Evolutionary conservation across 2,888 invertebrate genomes (phyloP).

Genomic region (Ceramica pisi): DNA sequence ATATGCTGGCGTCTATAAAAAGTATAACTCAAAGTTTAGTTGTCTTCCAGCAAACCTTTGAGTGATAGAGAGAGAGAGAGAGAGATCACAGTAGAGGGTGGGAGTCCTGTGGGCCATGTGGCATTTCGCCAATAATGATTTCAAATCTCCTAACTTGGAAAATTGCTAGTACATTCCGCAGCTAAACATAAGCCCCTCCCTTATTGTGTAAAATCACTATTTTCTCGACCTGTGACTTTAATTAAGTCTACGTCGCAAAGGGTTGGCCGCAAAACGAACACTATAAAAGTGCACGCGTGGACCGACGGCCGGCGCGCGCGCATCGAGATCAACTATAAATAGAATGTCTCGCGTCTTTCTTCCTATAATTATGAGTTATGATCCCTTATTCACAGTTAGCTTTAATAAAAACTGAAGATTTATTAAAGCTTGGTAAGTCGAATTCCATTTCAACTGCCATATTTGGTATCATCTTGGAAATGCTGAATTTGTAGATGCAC

Average conservation of each 20-base stretch:
- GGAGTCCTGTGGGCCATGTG: too few species aligned
- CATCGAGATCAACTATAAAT: constrained; percentile 51
- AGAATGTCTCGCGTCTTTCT: constrained; percentile 50
- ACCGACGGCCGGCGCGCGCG: constrained; percentile 26
- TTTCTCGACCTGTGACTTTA: constrained; percentile 24
- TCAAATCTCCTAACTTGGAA: too few species aligned
- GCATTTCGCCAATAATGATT: too few species aligned
- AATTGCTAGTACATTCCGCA: too few species aligned
- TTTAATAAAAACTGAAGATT: constrained; percentile 17
- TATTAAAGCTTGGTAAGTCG: background rate
- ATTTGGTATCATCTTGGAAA: background rate
- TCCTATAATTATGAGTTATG: constrained; percentile 55
- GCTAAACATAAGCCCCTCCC: background rate
- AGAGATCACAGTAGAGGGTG: too few species aligned
- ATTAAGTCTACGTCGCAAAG: constrained; percentile 47
- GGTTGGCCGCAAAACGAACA: constrained; percentile 47
- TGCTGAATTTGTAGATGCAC: background rate
- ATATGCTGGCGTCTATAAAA: too few species aligned
- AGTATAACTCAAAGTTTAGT: too few species aligned
- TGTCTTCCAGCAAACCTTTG: too few species aligned
- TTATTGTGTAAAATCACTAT: background rate
- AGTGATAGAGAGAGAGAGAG: too few species aligned
- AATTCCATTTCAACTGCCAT: background rate
- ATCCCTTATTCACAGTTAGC: background rate
- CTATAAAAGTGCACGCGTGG: constrained; percentile 41